Percentiles rank a stretch among this genome's conserved stretches.
These are phyloP conservation scores for Semaprochilodus insignis DNA, from an alignment of 2,797 vertebrate species.

Conservation along the genomic window DNA sequence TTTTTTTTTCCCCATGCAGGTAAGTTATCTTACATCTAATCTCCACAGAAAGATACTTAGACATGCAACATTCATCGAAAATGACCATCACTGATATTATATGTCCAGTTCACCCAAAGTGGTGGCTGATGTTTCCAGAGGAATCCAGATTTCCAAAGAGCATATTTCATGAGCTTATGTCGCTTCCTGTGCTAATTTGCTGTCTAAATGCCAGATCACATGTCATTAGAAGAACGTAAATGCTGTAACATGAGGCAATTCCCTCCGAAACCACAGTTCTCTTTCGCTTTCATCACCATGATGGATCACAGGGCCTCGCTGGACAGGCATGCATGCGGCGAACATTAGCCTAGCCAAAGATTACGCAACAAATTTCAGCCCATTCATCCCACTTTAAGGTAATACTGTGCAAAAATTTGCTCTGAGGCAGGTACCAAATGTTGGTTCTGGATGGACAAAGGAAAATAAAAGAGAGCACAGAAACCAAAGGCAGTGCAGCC, in stretches of 20 bases:
- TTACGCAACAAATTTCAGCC: constrained; percentile 37
- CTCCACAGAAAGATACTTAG: too few relatives aligned
- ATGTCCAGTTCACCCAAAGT: constrained; percentile 7
- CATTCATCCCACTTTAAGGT: constrained; percentile 35
- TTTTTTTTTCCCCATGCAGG: too few relatives aligned
- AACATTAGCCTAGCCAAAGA: constrained; percentile 37
- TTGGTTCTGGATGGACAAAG: constrained; percentile 54
- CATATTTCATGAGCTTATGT: not conserved
- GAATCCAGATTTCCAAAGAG: not conserved
- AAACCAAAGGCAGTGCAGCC: constrained; percentile 35
- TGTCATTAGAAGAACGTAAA: not conserved
- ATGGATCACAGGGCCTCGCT: constrained; percentile 15
- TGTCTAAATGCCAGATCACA: not conserved
- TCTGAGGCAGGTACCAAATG: constrained; percentile 41
- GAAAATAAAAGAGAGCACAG: constrained; percentile 20
- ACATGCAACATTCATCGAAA: too few relatives aligned
- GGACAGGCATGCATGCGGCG: constrained; percentile 33
- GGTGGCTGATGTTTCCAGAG: not conserved
- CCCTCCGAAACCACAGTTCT: constrained; percentile 12
- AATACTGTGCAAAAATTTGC: constrained; percentile 24
- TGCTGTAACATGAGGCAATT: constrained; percentile 24
- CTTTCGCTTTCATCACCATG: constrained; percentile 22
- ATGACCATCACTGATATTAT: not conserved
- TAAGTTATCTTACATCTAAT: too few relatives aligned
- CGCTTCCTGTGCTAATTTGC: constrained; percentile 18